Evolutionary conservation across 2,888 invertebrate genomes (phyloP), one percentile per base, ranked within the genome.

Genomic region (Diarsia rubi): DNA sequence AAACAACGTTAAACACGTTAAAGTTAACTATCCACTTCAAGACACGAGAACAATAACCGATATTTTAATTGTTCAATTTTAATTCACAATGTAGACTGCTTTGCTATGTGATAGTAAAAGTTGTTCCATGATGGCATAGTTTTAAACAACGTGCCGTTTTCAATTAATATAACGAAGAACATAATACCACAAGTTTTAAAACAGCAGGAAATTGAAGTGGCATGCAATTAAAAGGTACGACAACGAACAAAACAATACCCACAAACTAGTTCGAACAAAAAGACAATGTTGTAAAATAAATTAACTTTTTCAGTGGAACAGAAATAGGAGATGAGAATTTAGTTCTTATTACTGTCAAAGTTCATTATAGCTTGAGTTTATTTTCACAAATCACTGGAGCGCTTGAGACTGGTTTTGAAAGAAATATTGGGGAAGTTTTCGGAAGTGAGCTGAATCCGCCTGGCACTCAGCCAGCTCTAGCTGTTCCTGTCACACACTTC

Each of bases 341-440:
- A 45, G 42, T 79, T 69, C 21, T 81, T 69, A 69, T 75, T 75
- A 70, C 47, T 78, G 69, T 75, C 68, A 62, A 83, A 86, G 73
- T 74, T 84, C 83, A 84, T 88, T 85, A 83, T 78, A 79, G 66
- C 65, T 82, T 66, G 37, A 80, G 86, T 88, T 86, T 89, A 85
- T 88, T 90, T 90, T 87, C 83, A 81, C 81, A 86, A 86, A 88
- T 86, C 84, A 85, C 73, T 74, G 74, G 80, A 60, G 80, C 70
- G 70, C 75, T 77, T 80, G 66, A 45, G 67, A 83, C 79, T 86
- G 78, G 81, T 76, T 83, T 86, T 80, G 79, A 88, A 90, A 90
- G 89, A 91, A 91, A 88, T 89, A 91, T 89, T 78, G 67, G 85
- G 87, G 87, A 90, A 91, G 89, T 86, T 86, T 75, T 88, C 88